Conservation (phyloP, 2,888 invertebrate genomes). For the Euspilapteryx auroguttella region DNA sequence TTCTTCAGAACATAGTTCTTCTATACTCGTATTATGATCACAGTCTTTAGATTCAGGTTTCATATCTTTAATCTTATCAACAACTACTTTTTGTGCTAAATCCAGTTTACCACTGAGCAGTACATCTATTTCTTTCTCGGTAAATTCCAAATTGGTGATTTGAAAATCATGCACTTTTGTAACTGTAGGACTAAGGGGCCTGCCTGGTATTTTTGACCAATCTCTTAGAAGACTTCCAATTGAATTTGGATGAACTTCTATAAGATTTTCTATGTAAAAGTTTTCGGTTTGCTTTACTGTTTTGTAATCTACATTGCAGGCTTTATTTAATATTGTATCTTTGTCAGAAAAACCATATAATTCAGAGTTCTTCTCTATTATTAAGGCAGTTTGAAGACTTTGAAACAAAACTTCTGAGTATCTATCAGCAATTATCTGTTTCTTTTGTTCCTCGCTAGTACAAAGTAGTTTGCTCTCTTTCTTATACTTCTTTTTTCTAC, state of each 20-base stretch:
- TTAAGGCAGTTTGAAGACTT: conserved; percentile 14
- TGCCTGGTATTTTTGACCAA: conserved; percentile 65
- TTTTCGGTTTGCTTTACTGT: conserved; percentile 19
- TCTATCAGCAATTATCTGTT: conserved; percentile 26
- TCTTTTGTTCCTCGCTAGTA: conserved; percentile 21
- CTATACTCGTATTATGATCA: too few relatives aligned
- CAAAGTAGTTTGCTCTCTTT: conserved; percentile 29
- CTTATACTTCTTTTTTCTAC: conserved; percentile 15
- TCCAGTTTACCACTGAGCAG: conserved; percentile 32
- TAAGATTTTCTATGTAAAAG: conserved; percentile 47
- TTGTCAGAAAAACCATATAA: too few relatives aligned
- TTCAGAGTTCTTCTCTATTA: conserved; percentile 4
- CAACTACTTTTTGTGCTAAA: conserved; percentile 19
- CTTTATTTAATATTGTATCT: too few relatives aligned
- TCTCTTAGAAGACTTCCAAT: conserved; percentile 58
- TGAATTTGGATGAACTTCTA: conserved; percentile 32
- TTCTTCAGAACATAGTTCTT: too few relatives aligned
- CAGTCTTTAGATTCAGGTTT: too few relatives aligned
- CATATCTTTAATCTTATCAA: too few relatives aligned
- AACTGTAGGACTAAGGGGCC: conserved; percentile 56
- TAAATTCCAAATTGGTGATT: conserved; percentile 27
- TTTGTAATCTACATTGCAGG: too few relatives aligned
- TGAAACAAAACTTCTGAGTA: conserved; percentile 32
- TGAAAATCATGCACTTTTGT: conserved; percentile 14
- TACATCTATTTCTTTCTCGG: conserved; percentile 31